Base-by-base conservation (phyloP, 2,797 vertebrate genomes). In the Hyperoplus lanceolatus region DNA sequence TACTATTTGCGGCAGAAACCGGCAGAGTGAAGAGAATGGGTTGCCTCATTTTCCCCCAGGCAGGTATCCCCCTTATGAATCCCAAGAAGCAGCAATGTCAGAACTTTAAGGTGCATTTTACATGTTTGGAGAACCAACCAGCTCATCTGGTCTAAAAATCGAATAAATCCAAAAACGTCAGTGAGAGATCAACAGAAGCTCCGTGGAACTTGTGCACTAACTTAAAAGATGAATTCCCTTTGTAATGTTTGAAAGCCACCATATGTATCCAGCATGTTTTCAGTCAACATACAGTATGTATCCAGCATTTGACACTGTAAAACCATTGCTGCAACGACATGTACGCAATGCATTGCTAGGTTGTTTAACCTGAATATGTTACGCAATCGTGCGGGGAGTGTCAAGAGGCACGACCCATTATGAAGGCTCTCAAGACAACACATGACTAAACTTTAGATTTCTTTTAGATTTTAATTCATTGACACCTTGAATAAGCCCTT, bases 321-420 rank as follows among this genome's bases (percentile, higher is more conserved):
- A 6, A 21, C 4, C 21, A 61, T 29, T 54, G 51, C 42, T 43
- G 73, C 45, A 58, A 42, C 14, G 38, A 64, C 59, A 69, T 29
- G 29, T 29, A 29, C 29, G 29, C 29, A 29, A 29, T 29, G 45
- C 42, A 63, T 4, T 6, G 2, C 56, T 4, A 36, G 59, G 56
- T 43, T 50, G 83, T 72, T 83, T 39, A 84, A 84, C 73, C 77
- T 77, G 84, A 86, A 82, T 63, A 10, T 14, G 71, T 88, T 84
- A 60, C 8, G 4, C 71, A 90, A 83, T 18, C 55, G 10, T 39
- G 2, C 48, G 70, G 75, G 80, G 84, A 85, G 82, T 78, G 79
- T 70, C 70, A n/a, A 5, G 18, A 14, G 48, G 60, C 51, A 57
- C 18, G 62, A 36, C 8, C 21, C 0, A 50, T 18, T 43, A 29